These are phyloP conservation scores for Eretmochelys imbricata DNA, from an alignment of 2,113 vertebrate species.

Conservation along the genomic window DNA sequence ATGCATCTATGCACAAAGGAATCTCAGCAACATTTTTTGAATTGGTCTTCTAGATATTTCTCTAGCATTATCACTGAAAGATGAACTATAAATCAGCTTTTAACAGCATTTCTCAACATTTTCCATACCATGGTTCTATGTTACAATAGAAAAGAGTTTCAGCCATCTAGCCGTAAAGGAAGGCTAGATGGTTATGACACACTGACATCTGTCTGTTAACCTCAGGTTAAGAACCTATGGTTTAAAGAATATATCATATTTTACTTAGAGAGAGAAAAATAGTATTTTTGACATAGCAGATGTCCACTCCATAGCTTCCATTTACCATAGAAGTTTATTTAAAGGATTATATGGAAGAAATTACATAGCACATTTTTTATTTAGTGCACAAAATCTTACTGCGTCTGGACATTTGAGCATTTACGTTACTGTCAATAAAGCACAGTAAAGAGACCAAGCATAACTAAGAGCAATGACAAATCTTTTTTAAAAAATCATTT, in stretches of 20 bases:
- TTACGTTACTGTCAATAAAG: neutral
- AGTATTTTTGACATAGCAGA: neutral
- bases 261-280: neutral
- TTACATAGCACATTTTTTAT: neutral
- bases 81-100: neutral
- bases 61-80: neutral
- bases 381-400: neutral
- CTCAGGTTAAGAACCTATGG: neutral
- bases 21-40: neutral
- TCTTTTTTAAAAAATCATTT: neutral
- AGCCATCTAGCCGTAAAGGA: neutral
- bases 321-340: neutral
- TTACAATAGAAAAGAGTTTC: neutral
- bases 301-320: neutral
- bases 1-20: neutral
- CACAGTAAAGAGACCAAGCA: neutral
- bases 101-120: neutral
- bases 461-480: constrained; percentile 4
- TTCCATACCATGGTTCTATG: neutral
- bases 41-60: neutral
- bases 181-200: neutral
- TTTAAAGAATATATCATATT: neutral
- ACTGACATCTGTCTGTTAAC: neutral
- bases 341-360: neutral
- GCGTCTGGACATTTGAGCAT: neutral